These are phyloP conservation scores for Aramus guarauna DNA, from an alignment of 2,113 vertebrate species.

Conservation along the genomic window DNA sequence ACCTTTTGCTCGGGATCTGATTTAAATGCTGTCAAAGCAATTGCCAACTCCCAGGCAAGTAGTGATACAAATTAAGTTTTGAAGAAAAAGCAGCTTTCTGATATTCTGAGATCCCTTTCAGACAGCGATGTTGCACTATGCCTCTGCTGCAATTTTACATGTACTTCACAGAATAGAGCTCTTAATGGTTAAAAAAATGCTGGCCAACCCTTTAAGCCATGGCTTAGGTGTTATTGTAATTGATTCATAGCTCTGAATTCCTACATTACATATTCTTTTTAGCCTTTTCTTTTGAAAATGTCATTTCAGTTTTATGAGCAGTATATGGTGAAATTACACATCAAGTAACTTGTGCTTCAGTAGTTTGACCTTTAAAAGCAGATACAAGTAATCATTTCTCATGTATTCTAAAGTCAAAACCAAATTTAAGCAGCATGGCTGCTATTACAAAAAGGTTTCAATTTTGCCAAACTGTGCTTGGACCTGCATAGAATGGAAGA, in stretches of 20 bases:
- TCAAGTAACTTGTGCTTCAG: background rate
- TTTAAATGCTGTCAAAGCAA: constrained; percentile 84
- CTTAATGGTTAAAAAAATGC: background rate
- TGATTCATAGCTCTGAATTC: background rate
- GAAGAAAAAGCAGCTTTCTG: background rate
- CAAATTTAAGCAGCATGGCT: background rate
- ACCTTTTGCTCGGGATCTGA: constrained; percentile 96
- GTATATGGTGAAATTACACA: background rate
- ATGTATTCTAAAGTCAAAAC: background rate
- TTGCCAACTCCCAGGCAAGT: constrained; percentile 83
- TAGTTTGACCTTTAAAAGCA: background rate
- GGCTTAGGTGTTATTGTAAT: background rate
- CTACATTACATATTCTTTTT: background rate
- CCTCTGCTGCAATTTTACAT: background rate
- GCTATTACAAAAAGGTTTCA: background rate
- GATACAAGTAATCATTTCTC: background rate
- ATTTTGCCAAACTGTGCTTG: background rate
- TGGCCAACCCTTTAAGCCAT: background rate
- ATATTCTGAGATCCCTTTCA: background rate
- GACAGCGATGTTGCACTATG: background rate
- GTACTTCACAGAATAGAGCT: background rate
- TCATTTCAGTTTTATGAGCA: background rate
- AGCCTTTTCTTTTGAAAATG: background rate
- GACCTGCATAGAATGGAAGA: background rate
- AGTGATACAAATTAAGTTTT: background rate